phyloP scores from a whole-genome alignment of 2,113 vertebrate genomes.

The Malaclemys terrapin region DNA sequence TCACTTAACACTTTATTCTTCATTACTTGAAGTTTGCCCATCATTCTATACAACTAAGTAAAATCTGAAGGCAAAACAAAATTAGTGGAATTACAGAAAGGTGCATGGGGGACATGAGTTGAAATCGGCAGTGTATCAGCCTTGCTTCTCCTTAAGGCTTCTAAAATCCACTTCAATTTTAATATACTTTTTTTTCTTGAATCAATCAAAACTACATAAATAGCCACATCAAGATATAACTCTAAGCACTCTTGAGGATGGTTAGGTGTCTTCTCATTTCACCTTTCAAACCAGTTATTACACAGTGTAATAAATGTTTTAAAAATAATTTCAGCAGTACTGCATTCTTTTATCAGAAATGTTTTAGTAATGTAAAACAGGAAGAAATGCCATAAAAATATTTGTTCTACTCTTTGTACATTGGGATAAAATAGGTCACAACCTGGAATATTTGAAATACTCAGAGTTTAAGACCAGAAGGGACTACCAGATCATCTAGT shows the following conservation, averaged over 20 bases:
- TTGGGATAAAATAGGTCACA: not conserved
- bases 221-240: not conserved
- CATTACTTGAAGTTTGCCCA: not conserved
- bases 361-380: not conserved
- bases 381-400: not conserved
- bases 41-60: not conserved
- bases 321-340: not conserved
- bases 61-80: not conserved
- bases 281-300: not conserved
- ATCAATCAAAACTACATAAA: not conserved
- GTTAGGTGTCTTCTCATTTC: not conserved
- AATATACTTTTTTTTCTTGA: not conserved
- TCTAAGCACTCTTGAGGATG: not conserved
- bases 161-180: not conserved
- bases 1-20: not conserved
- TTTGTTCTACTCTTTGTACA: not conserved
- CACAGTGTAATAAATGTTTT: not conserved
- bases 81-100: not conserved
- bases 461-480: not conserved
- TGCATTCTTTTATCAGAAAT: not conserved
- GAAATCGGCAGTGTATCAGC: not conserved
- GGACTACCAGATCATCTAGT: no score
- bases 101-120: not conserved
- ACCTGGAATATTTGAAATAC: not conserved
- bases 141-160: not conserved